phyloP scores from a whole-genome alignment of 2,113 vertebrate genomes.

The Thinocorus orbignyianus region DNA sequence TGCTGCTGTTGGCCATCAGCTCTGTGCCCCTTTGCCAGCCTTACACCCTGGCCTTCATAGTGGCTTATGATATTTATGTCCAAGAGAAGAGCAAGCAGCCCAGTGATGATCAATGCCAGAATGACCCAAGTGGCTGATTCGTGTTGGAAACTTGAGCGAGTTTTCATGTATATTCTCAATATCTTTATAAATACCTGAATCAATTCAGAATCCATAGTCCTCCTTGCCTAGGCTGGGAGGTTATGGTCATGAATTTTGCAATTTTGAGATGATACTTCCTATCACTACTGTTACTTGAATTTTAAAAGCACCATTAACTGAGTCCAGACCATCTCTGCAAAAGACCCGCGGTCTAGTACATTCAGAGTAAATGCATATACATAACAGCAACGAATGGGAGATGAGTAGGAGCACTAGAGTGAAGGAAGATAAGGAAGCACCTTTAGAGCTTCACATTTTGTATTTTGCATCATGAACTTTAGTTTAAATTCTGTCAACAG shows the following conservation, averaged over 20 bases:
- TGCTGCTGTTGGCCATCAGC: background rate
- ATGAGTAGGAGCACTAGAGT: background rate
- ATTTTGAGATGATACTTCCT: background rate
- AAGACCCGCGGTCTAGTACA: background rate
- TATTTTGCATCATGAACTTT: background rate
- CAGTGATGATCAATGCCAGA: background rate
- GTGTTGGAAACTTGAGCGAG: background rate
- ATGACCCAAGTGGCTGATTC: background rate
- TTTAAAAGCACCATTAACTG: background rate
- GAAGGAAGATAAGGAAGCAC: background rate
- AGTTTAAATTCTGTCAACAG: background rate
- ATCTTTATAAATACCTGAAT: background rate
- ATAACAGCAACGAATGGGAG: background rate
- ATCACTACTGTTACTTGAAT: background rate
- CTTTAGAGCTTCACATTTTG: background rate
- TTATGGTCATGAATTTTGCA: background rate
- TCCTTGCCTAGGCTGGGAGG: background rate
- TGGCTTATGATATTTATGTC: accelerated
- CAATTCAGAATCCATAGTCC: background rate
- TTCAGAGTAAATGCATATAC: background rate
- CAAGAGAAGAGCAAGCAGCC: background rate
- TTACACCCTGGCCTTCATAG: background rate
- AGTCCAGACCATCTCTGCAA: background rate
- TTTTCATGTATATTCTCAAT: background rate
- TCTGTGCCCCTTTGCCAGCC: background rate